Conservation (phyloP, 2,888 invertebrate genomes). For the Ectemnius lituratus region DNA sequence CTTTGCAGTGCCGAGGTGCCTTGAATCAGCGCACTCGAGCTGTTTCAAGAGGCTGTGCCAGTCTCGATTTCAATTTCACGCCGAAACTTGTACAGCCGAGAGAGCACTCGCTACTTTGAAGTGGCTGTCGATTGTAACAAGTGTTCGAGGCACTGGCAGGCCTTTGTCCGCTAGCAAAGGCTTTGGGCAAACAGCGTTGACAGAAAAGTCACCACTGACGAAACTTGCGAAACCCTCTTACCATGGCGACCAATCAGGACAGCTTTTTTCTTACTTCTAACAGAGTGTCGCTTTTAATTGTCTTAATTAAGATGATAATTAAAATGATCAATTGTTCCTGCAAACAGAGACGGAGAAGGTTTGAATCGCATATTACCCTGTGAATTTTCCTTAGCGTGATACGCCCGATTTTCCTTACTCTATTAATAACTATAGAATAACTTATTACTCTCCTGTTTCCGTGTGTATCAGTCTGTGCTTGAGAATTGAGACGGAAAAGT, state of each 20-base stretch:
- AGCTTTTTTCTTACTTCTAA: too few relatives aligned
- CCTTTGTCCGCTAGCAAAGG: not conserved
- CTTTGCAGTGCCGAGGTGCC: not conserved
- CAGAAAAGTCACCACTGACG: conserved; percentile 24
- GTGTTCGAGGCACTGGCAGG: conserved; percentile 16
- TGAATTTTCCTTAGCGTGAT: too few relatives aligned
- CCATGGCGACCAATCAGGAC: too few relatives aligned
- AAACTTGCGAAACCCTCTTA: conserved; percentile 13
- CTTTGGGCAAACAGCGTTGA: conserved; percentile 25
- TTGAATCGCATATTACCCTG: too few relatives aligned
- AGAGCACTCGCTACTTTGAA: not conserved
- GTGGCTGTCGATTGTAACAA: conserved; percentile 9
- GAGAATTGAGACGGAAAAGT: too few relatives aligned
- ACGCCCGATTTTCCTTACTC: too few relatives aligned
- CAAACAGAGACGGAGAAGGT: too few relatives aligned
- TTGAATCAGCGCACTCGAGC: not conserved
- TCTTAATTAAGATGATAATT: not conserved
- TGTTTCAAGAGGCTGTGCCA: not conserved
- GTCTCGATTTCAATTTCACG: not conserved
- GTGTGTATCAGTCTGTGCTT: too few relatives aligned
- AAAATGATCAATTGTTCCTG: not conserved
- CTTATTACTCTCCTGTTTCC: too few relatives aligned
- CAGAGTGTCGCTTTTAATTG: not conserved
- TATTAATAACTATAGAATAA: too few relatives aligned
- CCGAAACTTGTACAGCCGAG: not conserved